Base-by-base conservation (phyloP, 1,140 invertebrate genomes). In the Lasioglossum baleicum region DNA sequence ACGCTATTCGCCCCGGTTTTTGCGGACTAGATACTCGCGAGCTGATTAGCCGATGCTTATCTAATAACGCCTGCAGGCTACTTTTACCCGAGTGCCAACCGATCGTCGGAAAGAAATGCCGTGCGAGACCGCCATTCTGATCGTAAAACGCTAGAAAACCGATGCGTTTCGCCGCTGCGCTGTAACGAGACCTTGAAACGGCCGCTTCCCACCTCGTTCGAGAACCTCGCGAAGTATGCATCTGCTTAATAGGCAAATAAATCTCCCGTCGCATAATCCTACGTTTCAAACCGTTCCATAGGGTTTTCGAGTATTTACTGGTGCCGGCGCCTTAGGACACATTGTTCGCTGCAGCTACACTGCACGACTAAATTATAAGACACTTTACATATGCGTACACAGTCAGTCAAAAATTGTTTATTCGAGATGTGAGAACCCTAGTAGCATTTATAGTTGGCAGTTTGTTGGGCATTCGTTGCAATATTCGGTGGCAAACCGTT, bases 11-110 rank as follows among this genome's bases (percentile, higher is more conserved):
- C 3, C 51, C 51, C 51, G 51, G 51, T 53, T 53, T 53, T 53
- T 53, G 51, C 51, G 51, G 51, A 53, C 51, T 53, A 53, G 51
- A 53, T 53, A 53, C 51, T 53, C 68, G 51, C 58, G 26, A 71
- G 31, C 44, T 58, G 48, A 78, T 78, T 70, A 65, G 63, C 7
- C 69, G 61, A 72, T 65, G 61, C 48, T 65, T 72, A 72, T 78
- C 76, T 65, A 56, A 51, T 63, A 72, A 53, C 40, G 76, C 69
- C 76, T 26, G 10, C 42, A 22, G 20, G 76, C 7, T 35, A 42
- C 60, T 22, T 56, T 56, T n/a, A 15, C 48, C 15, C 15, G 20
- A 42, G 42, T 3, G 8, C 4, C 13, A 0, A 2, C 31, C 42
- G 22, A 53, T 53, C 51, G 51, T 53, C 51, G 15, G 51, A 11